phyloP scores from a whole-genome alignment of 2,797 vertebrate species.

The Gymnodraco acuticeps region DNA sequence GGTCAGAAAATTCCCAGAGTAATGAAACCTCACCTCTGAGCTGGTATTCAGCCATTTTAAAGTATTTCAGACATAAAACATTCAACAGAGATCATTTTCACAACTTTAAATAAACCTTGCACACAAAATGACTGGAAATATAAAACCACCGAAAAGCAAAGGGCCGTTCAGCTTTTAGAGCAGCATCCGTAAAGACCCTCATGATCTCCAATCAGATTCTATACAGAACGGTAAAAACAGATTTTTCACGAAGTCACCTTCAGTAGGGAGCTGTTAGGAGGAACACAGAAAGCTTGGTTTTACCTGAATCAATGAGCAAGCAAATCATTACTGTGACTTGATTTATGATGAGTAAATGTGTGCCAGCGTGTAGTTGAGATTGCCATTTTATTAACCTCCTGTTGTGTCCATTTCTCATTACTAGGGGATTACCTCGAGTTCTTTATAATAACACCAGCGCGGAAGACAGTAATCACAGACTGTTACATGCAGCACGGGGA shows the following conservation, averaged over 20 bases:
- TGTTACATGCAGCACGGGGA: slow-evolving; percentile 25
- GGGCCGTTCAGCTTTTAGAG: slow-evolving; percentile 3
- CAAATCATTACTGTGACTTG: slow-evolving; percentile 37
- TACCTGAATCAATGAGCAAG: slow-evolving; percentile 23
- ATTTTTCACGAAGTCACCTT: slow-evolving; percentile 28
- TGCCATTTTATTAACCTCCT: slow-evolving; percentile 54
- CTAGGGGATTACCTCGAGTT: slow-evolving; percentile 65
- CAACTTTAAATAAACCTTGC: slow-evolving; percentile 12
- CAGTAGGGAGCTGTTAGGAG: not conserved
- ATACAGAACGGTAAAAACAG: slow-evolving; percentile 20
- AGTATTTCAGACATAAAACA: slow-evolving; percentile 19
- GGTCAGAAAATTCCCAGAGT: not conserved
- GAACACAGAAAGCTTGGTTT: slow-evolving; percentile 19
- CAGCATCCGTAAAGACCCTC: not conserved
- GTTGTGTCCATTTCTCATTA: slow-evolving; percentile 69
- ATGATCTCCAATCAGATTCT: slow-evolving; percentile 4
- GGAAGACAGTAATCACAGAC: slow-evolving; percentile 53
- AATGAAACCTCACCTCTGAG: not conserved
- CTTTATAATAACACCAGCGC: slow-evolving; percentile 53
- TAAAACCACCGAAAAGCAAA: slow-evolving; percentile 11
- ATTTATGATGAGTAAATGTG: slow-evolving; percentile 46
- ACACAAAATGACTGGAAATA: slow-evolving; percentile 10
- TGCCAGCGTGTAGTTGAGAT: slow-evolving; percentile 18
- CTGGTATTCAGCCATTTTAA: not conserved
- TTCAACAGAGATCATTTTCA: slow-evolving; percentile 6